Evolutionary conservation across 2,797 vertebrate genomes (phyloP), one percentile per base, ranked within the genome.

Genomic region (Mormyrus hasselquistii): DNA sequence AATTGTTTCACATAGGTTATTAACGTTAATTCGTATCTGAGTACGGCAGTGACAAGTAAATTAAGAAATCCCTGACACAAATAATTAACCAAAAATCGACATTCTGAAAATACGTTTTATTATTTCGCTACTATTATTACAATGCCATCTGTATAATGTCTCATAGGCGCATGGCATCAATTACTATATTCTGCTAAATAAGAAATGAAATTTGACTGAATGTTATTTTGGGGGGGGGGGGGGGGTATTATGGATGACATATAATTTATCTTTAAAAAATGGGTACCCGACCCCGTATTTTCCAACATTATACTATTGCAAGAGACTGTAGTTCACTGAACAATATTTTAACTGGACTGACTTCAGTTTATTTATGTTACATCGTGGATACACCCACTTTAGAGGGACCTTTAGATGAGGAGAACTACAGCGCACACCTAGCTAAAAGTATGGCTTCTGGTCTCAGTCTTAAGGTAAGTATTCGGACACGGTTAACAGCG

Each of bases 61-160:
- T 52, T 25, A 85, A 52, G 44, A 85, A 85, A 52, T 47, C 19
- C 38, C 76, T n/a, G 76, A 82, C 19, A 82, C 38, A 88, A 19
- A 83, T 25, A 50, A 76, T 82, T 8, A 52, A 29, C 9, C 5
- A 38, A 89, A 55, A 90, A 90, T 88, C 89, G 91, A 93, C 91
- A 90, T 92, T 90, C 92, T 86, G 86, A 88, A 83, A 93, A 92
- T 88, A 57, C 34, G 89, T 91, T 79, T 76, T 89, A 92, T 93
- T 94, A 93, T 95, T 94, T 93, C 95, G 95, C 94, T 34, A 34
- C 29, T 34, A 93, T 92, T 94, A 94, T 95, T 94, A 93, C 94
- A 83, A 14, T 38, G 47, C 93, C 94, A 95, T 95, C 94, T 95
- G 94, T 91, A 93, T 87, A 91, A 90, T 88, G 93, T 93, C 92